Conservation (phyloP, 2,113 vertebrate genomes). For the Myrmophylax atrothorax region DNA sequence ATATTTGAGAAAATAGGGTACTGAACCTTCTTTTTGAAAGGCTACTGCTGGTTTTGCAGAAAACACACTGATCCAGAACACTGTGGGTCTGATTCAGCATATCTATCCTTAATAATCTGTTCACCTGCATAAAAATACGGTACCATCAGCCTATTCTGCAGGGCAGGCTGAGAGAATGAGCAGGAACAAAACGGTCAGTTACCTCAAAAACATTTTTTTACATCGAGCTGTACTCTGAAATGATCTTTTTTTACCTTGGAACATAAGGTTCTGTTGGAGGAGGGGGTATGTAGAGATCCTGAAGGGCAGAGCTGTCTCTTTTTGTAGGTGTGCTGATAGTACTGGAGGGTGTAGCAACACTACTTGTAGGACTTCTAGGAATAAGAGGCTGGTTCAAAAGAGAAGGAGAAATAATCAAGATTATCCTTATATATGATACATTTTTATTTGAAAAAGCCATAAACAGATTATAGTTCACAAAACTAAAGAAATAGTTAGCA, state of each 20-base stretch:
- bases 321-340: conserved; percentile 96
- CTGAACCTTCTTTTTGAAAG: not conserved
- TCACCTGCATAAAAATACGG: not conserved
- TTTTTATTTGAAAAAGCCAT: not conserved
- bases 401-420: conserved; percentile 68
- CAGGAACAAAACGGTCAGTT: not conserved
- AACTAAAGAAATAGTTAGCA: not conserved
- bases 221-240: not conserved
- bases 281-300: conserved; percentile 96
- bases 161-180: not conserved
- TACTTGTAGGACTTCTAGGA: conserved; percentile 95
- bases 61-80: not conserved
- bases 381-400: conserved; percentile 89
- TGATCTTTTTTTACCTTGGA: conserved; percentile 83
- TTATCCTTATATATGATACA: not conserved
- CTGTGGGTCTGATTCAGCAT: not conserved
- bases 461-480: not conserved
- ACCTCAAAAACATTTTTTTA: not conserved
- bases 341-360: conserved; percentile 93
- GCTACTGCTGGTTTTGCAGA: not conserved
- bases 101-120: not conserved
- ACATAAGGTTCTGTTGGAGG: conserved; percentile 93
- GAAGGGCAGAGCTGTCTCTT: conserved; percentile 94
- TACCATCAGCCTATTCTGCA: not conserved
- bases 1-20: not conserved